A percentile compares a stretch with the other conserved stretches of the same genome.
phyloP scores from a whole-genome alignment of 2,113 vertebrate species.

The Chitala chitala region DNA sequence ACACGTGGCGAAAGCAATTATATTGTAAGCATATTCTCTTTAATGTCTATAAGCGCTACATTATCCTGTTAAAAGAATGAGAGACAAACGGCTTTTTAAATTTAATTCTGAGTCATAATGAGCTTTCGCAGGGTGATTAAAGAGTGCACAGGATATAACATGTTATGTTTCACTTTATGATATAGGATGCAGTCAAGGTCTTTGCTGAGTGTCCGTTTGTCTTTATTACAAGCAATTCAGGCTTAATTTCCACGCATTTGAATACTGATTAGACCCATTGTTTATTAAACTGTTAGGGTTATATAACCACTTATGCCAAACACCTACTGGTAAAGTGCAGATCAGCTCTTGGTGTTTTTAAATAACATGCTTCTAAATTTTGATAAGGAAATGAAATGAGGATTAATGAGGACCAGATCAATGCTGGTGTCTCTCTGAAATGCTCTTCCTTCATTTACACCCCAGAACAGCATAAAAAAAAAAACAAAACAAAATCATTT shows the following conservation, averaged over 20 bases:
- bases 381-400: too few relatives aligned
- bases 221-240: background rate
- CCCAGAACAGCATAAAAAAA: too few relatives aligned
- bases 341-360: background rate
- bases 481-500: too few relatives aligned
- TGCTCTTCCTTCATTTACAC: too few relatives aligned
- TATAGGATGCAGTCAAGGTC: background rate
- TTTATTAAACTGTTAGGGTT: too few relatives aligned
- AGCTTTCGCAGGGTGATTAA: background rate
- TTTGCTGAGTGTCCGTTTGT: background rate
- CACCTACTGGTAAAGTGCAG: background rate
- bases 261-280: background rate
- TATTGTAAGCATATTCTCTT: background rate
- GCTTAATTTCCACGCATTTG: background rate
- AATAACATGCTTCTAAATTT: background rate
- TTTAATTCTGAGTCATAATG: too few relatives aligned
- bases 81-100: background rate
- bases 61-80: too few relatives aligned
- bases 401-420: too few relatives aligned
- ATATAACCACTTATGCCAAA: background rate
- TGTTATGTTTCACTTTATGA: background rate
- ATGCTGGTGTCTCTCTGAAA: conserved; percentile 19
- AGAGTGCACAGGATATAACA: background rate
- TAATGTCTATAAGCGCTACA: background rate
- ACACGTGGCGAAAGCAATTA: background rate